Evolutionary conservation across 2,797 vertebrate genomes (phyloP).

Genomic region (Xenentodon cancila): DNA sequence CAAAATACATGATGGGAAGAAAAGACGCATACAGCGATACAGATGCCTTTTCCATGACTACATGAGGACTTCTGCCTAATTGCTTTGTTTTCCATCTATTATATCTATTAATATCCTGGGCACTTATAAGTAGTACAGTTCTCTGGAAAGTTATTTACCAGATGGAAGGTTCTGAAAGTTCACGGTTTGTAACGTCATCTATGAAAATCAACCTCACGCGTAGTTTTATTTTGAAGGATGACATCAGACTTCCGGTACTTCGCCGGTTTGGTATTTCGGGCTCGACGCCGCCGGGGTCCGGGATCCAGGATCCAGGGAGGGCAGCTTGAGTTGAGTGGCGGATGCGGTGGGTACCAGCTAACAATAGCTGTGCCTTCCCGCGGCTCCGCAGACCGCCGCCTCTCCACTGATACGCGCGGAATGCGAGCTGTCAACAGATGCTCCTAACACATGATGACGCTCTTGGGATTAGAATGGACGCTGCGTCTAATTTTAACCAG

Average conservation of each 20-base stretch:
- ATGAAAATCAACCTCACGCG: background rate
- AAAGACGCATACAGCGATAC: no score
- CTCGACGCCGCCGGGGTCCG: conserved; percentile 28
- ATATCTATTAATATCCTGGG: no score
- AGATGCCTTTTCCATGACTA: no score
- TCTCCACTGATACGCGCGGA: conserved; percentile 90
- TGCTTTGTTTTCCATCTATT: no score
- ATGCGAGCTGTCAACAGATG: conserved; percentile 99
- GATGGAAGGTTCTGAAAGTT: no score
- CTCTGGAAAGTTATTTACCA: no score
- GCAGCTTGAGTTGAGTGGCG: conserved; percentile 77
- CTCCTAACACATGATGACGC: conserved; percentile 92
- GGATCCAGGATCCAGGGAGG: conserved; percentile 29
- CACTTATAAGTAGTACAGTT: no score
- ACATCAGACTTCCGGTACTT: background rate
- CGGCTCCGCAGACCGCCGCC: conserved; percentile 85
- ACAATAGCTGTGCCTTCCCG: conserved; percentile 80
- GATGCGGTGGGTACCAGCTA: conserved; percentile 83
- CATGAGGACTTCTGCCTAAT: no score
- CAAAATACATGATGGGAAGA: no score
- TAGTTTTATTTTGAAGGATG: conserved; percentile 25
- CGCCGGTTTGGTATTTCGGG: background rate
- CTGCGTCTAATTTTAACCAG: conserved; percentile 92
- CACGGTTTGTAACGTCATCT: no score
- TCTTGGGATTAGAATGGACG: conserved; percentile 89